Conservation (phyloP, 1,140 invertebrate species). For the Drosophila nebulosa region DNA sequence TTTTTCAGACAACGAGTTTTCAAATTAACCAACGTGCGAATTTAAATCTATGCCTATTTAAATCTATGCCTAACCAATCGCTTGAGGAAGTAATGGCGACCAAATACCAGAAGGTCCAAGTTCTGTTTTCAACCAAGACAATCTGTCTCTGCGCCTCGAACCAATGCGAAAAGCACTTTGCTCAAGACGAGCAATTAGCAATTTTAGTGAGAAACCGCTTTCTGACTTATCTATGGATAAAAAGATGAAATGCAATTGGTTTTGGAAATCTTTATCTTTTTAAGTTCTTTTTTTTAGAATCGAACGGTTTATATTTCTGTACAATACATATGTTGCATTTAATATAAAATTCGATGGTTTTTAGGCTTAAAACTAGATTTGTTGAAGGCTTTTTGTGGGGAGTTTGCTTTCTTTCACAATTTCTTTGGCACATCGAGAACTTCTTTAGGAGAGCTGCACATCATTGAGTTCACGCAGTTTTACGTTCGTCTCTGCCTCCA, state of each 20-base stretch:
- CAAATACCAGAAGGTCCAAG: too few relatives aligned
- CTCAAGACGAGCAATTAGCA: too few relatives aligned
- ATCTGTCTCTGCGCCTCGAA: too few relatives aligned
- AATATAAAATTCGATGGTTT: conserved; percentile 52
- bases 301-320: conserved; percentile 28
- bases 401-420: conserved; percentile 3
- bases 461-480: conserved; percentile 70
- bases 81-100: too few relatives aligned
- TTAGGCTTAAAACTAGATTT: conserved; percentile 57
- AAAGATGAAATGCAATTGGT: neutral
- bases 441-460: conserved; percentile 61
- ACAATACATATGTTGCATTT: conserved; percentile 41
- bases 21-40: too few relatives aligned
- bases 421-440: conserved; percentile 31
- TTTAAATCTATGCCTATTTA: too few relatives aligned
- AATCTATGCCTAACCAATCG: too few relatives aligned
- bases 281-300: conserved; percentile 57
- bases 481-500: conserved; percentile 54
- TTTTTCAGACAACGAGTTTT: too few relatives aligned
- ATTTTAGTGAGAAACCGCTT: too few relatives aligned
- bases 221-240: too few relatives aligned
- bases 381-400: conserved; percentile 34
- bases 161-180: too few relatives aligned
- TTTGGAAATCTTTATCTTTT: conserved; percentile 26
- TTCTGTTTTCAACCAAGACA: too few relatives aligned